Evolutionary conservation across 2,797 vertebrate genomes (phyloP).

Genomic region (Bovichtus diacanthus): DNA sequence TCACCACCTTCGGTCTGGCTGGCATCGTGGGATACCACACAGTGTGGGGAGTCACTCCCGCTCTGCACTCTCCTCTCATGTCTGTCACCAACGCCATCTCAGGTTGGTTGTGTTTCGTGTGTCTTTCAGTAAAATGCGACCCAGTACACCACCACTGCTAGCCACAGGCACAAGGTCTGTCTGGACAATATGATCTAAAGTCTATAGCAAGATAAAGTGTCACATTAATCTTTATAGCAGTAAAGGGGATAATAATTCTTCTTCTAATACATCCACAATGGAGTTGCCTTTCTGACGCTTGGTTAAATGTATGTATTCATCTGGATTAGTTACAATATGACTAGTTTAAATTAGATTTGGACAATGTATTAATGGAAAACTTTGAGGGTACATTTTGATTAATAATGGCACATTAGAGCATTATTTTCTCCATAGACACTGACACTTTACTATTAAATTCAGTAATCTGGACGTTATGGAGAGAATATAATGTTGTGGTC

Average conservation of each 20-base stretch:
- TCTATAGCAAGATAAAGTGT: neutral
- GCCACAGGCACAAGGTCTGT: neutral
- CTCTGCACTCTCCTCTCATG: slow-evolving; percentile 89
- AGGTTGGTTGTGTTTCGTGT: slow-evolving; percentile 71
- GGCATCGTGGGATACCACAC: slow-evolving; percentile 87
- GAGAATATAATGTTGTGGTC: neutral
- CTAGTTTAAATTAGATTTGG: neutral
- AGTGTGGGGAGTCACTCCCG: slow-evolving; percentile 87
- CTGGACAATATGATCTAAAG: neutral
- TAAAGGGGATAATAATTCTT: neutral
- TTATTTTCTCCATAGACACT: neutral
- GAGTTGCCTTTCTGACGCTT: neutral
- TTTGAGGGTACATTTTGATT: neutral
- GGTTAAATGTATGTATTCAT: neutral
- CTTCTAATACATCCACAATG: neutral
- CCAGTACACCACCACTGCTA: neutral
- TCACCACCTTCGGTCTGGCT: slow-evolving; percentile 88
- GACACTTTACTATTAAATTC: neutral
- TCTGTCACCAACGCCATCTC: slow-evolving; percentile 91
- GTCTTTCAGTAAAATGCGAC: neutral
- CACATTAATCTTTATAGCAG: neutral
- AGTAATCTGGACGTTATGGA: neutral
- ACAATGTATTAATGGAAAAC: neutral
- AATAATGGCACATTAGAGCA: neutral
- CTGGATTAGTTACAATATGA: neutral